Evolutionary conservation across 1,140 invertebrate genomes (phyloP).

Genomic region (Halesus radiatus): DNA sequence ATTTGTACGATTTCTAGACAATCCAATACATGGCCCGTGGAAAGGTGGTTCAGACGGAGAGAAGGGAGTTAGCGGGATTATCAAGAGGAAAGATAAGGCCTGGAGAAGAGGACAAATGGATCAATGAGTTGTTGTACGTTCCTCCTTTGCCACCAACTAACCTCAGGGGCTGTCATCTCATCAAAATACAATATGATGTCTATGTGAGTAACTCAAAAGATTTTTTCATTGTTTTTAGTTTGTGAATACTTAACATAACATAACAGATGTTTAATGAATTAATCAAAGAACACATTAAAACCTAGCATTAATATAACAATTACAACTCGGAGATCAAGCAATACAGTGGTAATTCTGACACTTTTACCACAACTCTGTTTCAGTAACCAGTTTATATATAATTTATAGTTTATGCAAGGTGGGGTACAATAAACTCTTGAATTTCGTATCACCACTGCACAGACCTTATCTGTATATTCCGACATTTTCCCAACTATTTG

Average conservation of each 20-base stretch:
- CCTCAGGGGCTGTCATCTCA: slow-evolving; percentile 94
- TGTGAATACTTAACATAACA: too few relatives aligned
- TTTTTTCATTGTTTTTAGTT: too few relatives aligned
- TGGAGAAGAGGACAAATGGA: slow-evolving; percentile 88
- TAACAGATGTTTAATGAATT: too few relatives aligned
- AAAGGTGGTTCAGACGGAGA: slow-evolving; percentile 89
- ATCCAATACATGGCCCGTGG: slow-evolving; percentile 91
- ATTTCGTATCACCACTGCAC: too few relatives aligned
- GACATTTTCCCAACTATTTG: too few relatives aligned
- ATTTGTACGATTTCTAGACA: slow-evolving; percentile 71
- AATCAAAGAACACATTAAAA: too few relatives aligned
- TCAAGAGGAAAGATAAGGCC: slow-evolving; percentile 87
- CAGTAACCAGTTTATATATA: background rate
- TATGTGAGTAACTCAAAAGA: slow-evolving; percentile 79
- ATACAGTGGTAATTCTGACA: background rate
- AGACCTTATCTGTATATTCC: too few relatives aligned
- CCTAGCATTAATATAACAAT: too few relatives aligned
- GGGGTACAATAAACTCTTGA: too few relatives aligned
- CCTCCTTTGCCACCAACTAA: slow-evolving; percentile 96
- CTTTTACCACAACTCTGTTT: background rate
- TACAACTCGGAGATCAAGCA: too few relatives aligned
- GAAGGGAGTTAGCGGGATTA: slow-evolving; percentile 86
- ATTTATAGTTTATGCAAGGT: too few relatives aligned
- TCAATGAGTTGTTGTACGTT: slow-evolving; percentile 91
- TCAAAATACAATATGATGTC: slow-evolving; percentile 94